Conservation (phyloP, 2,888 invertebrate genomes). For the Drosophila glabriapex region DNA sequence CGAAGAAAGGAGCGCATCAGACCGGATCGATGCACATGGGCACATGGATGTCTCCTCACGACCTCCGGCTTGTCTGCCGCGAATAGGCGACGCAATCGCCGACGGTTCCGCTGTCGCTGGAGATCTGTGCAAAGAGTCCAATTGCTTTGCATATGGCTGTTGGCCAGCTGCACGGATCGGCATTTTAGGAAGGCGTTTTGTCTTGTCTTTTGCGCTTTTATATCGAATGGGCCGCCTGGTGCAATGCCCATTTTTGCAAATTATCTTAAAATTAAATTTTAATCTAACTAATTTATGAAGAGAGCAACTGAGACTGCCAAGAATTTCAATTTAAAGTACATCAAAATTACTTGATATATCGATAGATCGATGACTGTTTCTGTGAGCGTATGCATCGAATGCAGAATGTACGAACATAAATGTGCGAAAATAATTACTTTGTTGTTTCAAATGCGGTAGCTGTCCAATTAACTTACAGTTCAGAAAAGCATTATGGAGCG, state of each 20-base stretch:
- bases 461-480: background rate
- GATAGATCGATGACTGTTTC: constrained; percentile 5
- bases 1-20: constrained; percentile 1
- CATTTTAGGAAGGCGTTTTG: constrained; percentile 20
- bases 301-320: background rate
- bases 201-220: background rate
- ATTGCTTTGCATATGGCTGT: constrained; percentile 10
- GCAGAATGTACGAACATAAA: background rate
- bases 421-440: background rate
- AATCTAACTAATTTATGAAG: background rate
- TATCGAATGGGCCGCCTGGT: background rate
- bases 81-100: constrained; percentile 44
- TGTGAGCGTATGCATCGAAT: background rate
- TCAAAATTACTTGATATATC: constrained; percentile 4
- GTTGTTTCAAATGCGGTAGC: background rate
- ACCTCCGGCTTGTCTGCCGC: background rate
- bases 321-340: constrained; percentile 28
- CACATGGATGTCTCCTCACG: background rate
- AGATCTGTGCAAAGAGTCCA: constrained; percentile 25
- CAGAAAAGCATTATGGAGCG: background rate
- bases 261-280: constrained; percentile 8
- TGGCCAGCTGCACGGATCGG: constrained; percentile 12
- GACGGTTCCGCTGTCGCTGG: constrained; percentile 44
- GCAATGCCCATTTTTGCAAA: constrained; percentile 35
- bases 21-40: background rate